Conservation (phyloP, 1,140 invertebrate genomes). For the Melitaea cinxia region DNA sequence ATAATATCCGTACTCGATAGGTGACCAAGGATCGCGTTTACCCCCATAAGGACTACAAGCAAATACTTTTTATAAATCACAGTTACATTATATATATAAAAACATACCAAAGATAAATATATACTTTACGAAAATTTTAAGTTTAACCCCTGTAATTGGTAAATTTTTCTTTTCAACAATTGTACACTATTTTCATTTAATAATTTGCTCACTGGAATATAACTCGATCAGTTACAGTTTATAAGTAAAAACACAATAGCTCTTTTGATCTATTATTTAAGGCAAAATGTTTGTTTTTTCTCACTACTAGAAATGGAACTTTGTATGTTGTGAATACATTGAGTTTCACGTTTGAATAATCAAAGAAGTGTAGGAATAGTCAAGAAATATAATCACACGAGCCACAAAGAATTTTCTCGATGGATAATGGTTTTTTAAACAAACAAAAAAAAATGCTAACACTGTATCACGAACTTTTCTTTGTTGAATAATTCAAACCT, state of each 20-base stretch:
- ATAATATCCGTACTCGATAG: slow-evolving; percentile 84
- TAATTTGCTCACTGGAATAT: no score
- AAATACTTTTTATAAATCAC: slow-evolving; percentile 5
- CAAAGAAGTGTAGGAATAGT: neutral
- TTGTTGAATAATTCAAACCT: slow-evolving; percentile 21
- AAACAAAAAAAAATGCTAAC: slow-evolving; percentile 9
- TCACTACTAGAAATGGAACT: no score
- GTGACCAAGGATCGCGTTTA: slow-evolving; percentile 75
- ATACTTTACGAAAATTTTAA: no score
- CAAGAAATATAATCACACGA: neutral
- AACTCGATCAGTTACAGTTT: no score
- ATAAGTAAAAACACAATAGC: no score
- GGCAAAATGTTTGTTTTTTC: no score
- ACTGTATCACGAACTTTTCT: neutral
- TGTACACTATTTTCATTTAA: no score
- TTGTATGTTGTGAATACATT: neutral
- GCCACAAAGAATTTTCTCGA: slow-evolving; percentile 11
- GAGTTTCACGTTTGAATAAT: slow-evolving; percentile 2
- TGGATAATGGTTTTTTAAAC: slow-evolving; percentile 17
- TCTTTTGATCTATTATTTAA: no score
- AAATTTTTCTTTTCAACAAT: no score
- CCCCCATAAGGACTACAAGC: slow-evolving; percentile 55
- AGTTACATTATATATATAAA: no score
- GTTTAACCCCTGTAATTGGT: no score
- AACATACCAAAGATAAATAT: no score